These are phyloP conservation scores for Aegotheles bennettii DNA, from an alignment of 2,113 vertebrate species.

Conservation along the genomic window DNA sequence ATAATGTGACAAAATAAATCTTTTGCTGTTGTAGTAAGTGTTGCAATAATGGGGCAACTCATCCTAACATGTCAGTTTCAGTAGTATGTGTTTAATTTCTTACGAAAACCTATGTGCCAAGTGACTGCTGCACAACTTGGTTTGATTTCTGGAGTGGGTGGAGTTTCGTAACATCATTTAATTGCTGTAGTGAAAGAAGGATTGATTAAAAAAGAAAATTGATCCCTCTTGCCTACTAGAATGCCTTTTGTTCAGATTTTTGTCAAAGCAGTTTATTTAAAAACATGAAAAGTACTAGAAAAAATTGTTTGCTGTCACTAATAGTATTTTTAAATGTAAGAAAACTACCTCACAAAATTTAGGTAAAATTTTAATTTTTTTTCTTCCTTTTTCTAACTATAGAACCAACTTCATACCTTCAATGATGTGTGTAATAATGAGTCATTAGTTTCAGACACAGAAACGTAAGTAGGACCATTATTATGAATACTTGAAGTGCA, in stretches of 20 bases:
- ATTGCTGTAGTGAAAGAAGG: not conserved
- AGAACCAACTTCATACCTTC: slow-evolving; percentile 99
- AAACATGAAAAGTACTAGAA: not conserved
- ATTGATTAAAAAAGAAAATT: not conserved
- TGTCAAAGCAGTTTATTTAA: not conserved
- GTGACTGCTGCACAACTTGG: not conserved
- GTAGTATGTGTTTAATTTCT: not conserved
- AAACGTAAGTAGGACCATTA: slow-evolving; percentile 87
- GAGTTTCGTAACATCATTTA: not conserved
- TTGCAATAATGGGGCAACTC: not conserved
- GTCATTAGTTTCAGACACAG: slow-evolving; percentile 97
- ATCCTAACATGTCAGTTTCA: not conserved
- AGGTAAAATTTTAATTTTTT: slow-evolving; percentile 5
- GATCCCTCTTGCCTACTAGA: not conserved
- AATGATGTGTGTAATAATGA: slow-evolving; percentile 99
- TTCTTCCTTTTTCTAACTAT: slow-evolving; percentile 59
- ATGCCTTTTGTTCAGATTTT: not conserved
- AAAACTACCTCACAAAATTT: not conserved
- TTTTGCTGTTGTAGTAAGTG: not conserved
- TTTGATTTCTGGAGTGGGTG: not conserved
- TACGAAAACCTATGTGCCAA: not conserved
- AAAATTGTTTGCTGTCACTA: not conserved
- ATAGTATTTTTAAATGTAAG: not conserved
- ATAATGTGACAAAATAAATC: not conserved
- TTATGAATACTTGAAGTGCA: not conserved